Evolutionary conservation across 2,113 vertebrate species (phyloP).

Genomic region (Cyphomyrus discorhynchus): DNA sequence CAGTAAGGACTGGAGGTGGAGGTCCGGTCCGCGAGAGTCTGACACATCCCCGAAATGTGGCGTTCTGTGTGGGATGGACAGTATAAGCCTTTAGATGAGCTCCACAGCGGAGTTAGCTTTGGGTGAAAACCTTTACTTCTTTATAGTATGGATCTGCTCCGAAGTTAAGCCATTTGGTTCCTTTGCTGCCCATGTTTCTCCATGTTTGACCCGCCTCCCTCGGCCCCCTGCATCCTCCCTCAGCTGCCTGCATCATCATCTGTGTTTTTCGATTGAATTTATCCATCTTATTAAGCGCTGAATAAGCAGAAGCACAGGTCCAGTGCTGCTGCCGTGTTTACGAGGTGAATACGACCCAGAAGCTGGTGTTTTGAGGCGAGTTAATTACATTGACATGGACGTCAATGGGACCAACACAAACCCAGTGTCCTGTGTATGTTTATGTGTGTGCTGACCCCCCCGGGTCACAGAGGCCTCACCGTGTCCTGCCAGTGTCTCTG

Average conservation of each 20-base stretch:
- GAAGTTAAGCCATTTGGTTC: background rate
- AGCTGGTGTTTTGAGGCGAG: background rate
- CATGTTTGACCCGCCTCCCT: background rate
- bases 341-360: background rate
- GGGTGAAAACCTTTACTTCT: background rate
- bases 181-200: background rate
- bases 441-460: conserved; percentile 21
- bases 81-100: background rate
- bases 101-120: background rate
- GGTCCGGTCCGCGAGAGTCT: background rate
- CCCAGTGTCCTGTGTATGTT: background rate
- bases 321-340: background rate
- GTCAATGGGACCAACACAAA: background rate
- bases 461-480: conserved; percentile 52
- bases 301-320: background rate
- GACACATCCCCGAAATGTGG: background rate
- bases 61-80: background rate
- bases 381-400: background rate
- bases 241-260: too few species aligned
- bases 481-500: conserved; percentile 61
- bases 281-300: background rate
- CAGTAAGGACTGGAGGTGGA: background rate
- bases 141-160: background rate
- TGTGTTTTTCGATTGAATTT: background rate
- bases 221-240: too few species aligned